Percentiles rank a stretch among this genome's conserved stretches.
These are phyloP conservation scores for Buceros bicornis DNA, from an alignment of 2,797 vertebrate genomes.

Conservation along the genomic window DNA sequence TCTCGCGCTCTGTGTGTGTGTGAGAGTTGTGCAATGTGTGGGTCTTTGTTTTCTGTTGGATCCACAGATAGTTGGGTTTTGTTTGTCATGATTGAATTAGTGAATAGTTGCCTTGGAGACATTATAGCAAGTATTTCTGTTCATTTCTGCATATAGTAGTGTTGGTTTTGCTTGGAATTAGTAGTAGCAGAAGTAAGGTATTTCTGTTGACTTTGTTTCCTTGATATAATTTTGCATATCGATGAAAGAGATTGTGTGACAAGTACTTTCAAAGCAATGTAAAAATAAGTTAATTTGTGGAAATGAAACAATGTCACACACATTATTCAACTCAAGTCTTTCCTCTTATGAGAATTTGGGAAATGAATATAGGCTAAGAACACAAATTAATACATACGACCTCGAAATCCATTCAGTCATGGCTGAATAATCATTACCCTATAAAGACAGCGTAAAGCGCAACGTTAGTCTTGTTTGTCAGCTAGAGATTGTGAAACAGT, in stretches of 20 bases:
- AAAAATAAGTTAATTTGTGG: neutral
- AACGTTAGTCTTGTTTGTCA: neutral
- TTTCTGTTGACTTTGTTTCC: neutral
- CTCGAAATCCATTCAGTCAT: neutral
- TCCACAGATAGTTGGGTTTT: neutral
- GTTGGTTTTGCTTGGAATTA: neutral
- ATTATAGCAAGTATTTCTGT: neutral
- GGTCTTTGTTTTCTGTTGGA: neutral
- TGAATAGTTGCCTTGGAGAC: neutral
- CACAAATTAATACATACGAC: neutral
- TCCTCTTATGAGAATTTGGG: rapidly evolving
- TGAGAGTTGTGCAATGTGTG: neutral
- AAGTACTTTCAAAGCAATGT: neutral
- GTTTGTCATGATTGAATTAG: neutral
- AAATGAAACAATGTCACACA: neutral
- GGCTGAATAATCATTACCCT: neutral
- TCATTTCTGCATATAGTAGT: neutral
- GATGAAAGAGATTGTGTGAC: neutral
- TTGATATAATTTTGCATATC: neutral
- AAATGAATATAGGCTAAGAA: neutral
- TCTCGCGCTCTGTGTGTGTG: neutral
- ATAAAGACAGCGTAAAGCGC: neutral
- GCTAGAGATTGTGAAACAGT: neutral
- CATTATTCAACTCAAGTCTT: neutral
- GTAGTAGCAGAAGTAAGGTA: neutral